Conservation (phyloP, 2,888 invertebrate species). For the Sturmia bella region DNA sequence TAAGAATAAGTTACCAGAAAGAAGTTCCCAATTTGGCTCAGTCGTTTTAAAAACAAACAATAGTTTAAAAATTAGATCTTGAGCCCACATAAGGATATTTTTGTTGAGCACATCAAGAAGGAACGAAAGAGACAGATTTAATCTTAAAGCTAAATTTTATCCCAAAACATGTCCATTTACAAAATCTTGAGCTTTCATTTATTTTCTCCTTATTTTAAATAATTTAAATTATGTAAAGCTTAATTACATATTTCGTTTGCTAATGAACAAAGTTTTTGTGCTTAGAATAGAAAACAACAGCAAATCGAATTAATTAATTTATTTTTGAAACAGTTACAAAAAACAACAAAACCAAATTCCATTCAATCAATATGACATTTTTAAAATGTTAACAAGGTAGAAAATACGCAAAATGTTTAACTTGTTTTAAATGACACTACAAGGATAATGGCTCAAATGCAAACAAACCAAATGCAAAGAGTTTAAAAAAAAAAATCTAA, state of each 20-base stretch:
- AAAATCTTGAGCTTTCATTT: background rate
- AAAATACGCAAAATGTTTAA: slow-evolving; percentile 35
- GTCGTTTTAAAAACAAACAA: too few species aligned
- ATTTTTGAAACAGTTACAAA: slow-evolving; percentile 6
- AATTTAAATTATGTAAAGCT: slow-evolving; percentile 5
- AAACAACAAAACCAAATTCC: slow-evolving; percentile 22
- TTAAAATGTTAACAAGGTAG: slow-evolving; percentile 35
- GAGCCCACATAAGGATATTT: too few species aligned
- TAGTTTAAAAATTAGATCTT: too few species aligned
- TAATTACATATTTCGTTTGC: slow-evolving; percentile 4
- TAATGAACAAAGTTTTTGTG: slow-evolving; percentile 2
- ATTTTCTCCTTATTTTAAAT: background rate
- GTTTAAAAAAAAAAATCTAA: background rate
- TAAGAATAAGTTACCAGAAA: too few species aligned
- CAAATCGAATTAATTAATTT: slow-evolving; percentile 39
- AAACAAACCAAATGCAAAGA: background rate
- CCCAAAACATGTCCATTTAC: background rate
- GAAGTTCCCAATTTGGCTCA: too few species aligned
- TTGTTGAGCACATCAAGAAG: too few species aligned
- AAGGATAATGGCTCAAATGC: slow-evolving; percentile 43
- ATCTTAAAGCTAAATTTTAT: too few species aligned
- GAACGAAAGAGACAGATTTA: too few species aligned
- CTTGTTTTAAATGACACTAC: slow-evolving; percentile 26
- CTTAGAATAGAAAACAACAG: slow-evolving; percentile 8
- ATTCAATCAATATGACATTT: slow-evolving; percentile 46